Evolutionary conservation across 2,797 vertebrate genomes (phyloP), one percentile per base, ranked within the genome.

Genomic region (Stomatorhinus walkeri): DNA sequence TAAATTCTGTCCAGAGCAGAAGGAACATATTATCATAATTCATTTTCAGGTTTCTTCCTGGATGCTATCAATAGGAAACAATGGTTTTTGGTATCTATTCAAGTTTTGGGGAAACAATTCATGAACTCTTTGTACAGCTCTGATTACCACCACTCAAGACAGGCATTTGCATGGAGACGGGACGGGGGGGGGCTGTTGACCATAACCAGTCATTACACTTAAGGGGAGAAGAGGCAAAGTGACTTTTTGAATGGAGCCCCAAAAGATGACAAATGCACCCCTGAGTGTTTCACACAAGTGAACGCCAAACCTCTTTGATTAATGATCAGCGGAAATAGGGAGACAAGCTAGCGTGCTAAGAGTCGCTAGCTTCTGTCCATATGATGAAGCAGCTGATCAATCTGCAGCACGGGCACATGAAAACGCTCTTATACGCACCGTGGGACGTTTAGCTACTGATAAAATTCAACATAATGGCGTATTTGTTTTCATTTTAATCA

Each of bases 401-500:
- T 59, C 79, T 56, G 68, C 32, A 46, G 54, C 54, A 88, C 3
- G 40, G 4, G 59, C 19, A 84, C 52, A 83, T 59, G 54, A 36
- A 88, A 83, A 46, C 76, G 16, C 52, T 22, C 22, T 88, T 84
- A 88, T 56, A 88, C 5, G 16, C 22, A n/a, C 36, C 36, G 32
- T 8, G 6, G 19, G 83, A 22, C 19, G 10, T 88, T 88, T 72
- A 81, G 14, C 68, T 24, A 32, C 48, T 43, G 87, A 56, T 54
- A 83, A 4, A 52, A 83, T 88, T 46, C 32, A 76, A 12, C 36
- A 72, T 4, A 28, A 83, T 36, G 52, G 51, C 32, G 3, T 88
- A 88, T 83, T 83, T 83, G 49, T 88, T 88, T 88, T 83, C 14
- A 88, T 83, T 88, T 56, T 40, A 54, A 24, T 79, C 36, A 88